Evolutionary conservation across 2,888 invertebrate species (phyloP).

Genomic region (Drosophila lutescens): DNA sequence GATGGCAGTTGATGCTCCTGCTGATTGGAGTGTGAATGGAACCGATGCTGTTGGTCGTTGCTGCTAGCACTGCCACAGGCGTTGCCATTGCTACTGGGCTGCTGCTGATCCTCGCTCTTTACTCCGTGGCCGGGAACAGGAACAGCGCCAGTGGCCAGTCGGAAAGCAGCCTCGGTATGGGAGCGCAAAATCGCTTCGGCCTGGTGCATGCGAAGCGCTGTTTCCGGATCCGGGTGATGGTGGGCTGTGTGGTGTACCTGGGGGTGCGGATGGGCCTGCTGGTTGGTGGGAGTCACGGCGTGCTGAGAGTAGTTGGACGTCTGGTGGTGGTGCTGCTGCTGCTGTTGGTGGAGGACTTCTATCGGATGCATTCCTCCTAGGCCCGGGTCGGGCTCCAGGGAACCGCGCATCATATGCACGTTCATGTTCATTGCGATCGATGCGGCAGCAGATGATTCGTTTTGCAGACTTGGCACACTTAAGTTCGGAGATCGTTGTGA

Average conservation of each 20-base stretch:
- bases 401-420: constrained; percentile 86
- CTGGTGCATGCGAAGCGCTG: constrained; percentile 89
- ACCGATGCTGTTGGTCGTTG: constrained; percentile 82
- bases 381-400: constrained; percentile 82
- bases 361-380: constrained; percentile 64
- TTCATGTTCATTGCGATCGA: constrained; percentile 71
- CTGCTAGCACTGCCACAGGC: constrained; percentile 52
- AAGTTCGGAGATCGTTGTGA: constrained; percentile 74
- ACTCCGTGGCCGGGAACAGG: constrained; percentile 22
- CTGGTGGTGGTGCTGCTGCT: constrained; percentile 55
- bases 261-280: constrained; percentile 36
- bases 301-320: constrained; percentile 57
- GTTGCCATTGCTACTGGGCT: constrained; percentile 29
- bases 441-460: constrained; percentile 68
- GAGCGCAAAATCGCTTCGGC: constrained; percentile 92
- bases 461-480: constrained; percentile 60
- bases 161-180: constrained; percentile 93
- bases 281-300: constrained; percentile 41
- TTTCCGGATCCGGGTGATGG: constrained; percentile 79
- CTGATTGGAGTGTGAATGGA: constrained; percentile 81
- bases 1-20: constrained; percentile 82
- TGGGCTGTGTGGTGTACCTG: constrained; percentile 78
- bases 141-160: constrained; percentile 86
- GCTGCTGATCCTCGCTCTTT: constrained; percentile 41
- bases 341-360: constrained; percentile 63